Evolutionary conservation across 2,888 invertebrate genomes (phyloP).

Genomic region (Melinopterus prodromus): DNA sequence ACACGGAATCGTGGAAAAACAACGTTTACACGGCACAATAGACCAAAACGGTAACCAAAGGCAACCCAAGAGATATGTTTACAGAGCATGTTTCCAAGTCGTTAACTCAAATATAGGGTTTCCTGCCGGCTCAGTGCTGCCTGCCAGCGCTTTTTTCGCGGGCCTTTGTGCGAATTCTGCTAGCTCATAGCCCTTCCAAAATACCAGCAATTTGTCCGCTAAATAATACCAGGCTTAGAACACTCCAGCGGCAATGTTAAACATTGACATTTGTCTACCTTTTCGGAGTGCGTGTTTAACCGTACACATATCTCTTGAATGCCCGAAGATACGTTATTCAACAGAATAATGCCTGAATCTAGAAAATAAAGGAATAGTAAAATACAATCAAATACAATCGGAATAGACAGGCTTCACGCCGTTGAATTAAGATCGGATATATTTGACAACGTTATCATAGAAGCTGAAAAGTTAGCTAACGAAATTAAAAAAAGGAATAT

Average conservation of each 20-base stretch:
- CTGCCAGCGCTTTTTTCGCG: not conserved
- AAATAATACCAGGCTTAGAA: not conserved
- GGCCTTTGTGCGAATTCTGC: not conserved
- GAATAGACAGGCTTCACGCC: no score
- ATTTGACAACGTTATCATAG: no score
- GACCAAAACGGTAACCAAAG: not conserved
- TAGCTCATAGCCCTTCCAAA: not conserved
- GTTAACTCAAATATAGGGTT: slow-evolving; percentile 4
- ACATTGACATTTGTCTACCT: not conserved
- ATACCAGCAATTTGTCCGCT: not conserved
- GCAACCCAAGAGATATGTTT: not conserved
- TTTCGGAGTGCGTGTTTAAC: no score
- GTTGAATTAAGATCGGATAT: no score
- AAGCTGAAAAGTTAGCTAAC: no score
- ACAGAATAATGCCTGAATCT: no score
- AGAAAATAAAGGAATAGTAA: no score
- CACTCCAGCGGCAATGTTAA: not conserved
- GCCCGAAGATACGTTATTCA: no score
- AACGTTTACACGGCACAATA: not conserved
- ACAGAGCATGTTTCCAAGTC: not conserved
- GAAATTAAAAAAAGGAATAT: no score
- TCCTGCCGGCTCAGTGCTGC: not conserved
- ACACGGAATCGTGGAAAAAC: not conserved
- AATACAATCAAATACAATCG: no score
- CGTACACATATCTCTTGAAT: no score